Evolutionary conservation across 2,888 invertebrate species (phyloP), one percentile per base, ranked within the genome.

Genomic region (Euzophera pinguis): DNA sequence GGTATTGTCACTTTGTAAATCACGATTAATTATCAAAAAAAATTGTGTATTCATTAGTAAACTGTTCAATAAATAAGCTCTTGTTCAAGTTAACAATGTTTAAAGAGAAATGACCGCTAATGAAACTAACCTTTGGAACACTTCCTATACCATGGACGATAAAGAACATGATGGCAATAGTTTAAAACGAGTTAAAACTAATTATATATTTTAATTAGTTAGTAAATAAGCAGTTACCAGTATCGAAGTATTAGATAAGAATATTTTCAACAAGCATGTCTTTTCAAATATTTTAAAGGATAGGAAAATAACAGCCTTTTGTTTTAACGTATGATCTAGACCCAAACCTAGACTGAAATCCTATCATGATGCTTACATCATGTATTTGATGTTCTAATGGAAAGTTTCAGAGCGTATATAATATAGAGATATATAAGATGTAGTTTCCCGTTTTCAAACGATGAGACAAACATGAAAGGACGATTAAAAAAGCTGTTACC

Each of bases 401-500:
- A n/a, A n/a, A n/a, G n/a, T n/a, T n/a, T n/a, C n/a, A n/a, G n/a
- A n/a, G n/a, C n/a, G n/a, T n/a, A n/a, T n/a, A n/a, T n/a, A n/a
- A n/a, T n/a, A n/a, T n/a, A 22, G 22, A 22, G 5, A 5, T 22
- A 22, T 22, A 12, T 22, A 42, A 42, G 6, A 42, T 42, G 6
- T 50, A 47, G 54, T 55, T 55, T 55, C 52, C 53, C 47, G 38
- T 53, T 58, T 58, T 60, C 59, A 62, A 60, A 66, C 7, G 22
- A 12, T n/a, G n/a, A 2, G 17, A 22, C 6, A 10, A 41, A 63
- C 58, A 53, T 59, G 59, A 63, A 56, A 57, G 60, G 59, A 55
- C 42, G 58, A 63, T 66, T 60, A 55, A 62, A 69, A 65, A 61
- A 64, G 61, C 59, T 60, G 61, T 63, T 61, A 60, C 54, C 62